Evolutionary conservation across 2,888 invertebrate species (phyloP), one percentile per base, ranked within the genome.

Genomic region (Steinernema scapterisci): DNA sequence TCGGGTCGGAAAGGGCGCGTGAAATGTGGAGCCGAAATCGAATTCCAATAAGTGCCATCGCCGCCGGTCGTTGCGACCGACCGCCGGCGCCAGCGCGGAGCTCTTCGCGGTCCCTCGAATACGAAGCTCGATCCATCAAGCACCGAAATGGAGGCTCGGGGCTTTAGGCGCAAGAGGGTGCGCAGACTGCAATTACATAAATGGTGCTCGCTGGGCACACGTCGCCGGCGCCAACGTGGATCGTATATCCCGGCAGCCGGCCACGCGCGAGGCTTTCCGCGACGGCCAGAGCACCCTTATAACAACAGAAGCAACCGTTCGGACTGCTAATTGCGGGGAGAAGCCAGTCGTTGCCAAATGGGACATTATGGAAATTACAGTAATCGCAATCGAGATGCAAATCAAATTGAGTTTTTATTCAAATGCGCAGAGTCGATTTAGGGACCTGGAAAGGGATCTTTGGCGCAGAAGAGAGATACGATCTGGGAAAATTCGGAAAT

Each of bases 11-110:
- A 48, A 48, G 16, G 48, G 48, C 16, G 16, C n/a, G 48, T n/a
- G n/a, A 19, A 19, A 48, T 48, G 48, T 48, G 19, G 16, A 16
- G 63, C 63, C 63, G 63, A 63, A 63, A 63, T 63, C 63, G 63
- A 63, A 63, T 63, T 63, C 63, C 63, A 25, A 63, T 63, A 63
- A 63, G 63, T 63, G 63, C 63, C 63, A 63, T 63, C 63, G 63
- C 27, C 31, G 38, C 27, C 38, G 63, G 23, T 63, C 63, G 63
- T 19, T 54, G 25, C 25, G 6, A 27, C 25, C 54, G 54, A 21
- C 23, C 54, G 54, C 13, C 63, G 16, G 16, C 63, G 21, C 48
- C 48, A n/a, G n/a, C n/a, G 63, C 31, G 16, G 16, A 25, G 21
- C 63, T 25, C 63, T 63, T 21, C 63, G 16, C 63, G 31, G 52